These are phyloP conservation scores for Drosophila persimilis DNA, from an alignment of 1,140 invertebrate species.

Conservation along the genomic window DNA sequence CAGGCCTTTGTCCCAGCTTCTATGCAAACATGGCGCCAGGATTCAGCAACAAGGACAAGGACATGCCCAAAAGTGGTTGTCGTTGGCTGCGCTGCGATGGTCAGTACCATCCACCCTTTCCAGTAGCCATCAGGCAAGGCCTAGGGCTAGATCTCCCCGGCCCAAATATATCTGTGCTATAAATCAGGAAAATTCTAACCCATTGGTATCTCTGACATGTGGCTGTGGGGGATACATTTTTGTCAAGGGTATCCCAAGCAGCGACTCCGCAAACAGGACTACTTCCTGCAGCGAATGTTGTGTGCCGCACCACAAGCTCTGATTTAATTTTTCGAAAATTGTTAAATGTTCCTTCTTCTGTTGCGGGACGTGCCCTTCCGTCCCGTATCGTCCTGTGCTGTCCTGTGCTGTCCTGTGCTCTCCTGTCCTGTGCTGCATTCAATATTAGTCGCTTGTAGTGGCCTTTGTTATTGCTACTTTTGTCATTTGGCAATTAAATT, in stretches of 20 bases:
- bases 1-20: slow-evolving; percentile 19
- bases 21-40: slow-evolving; percentile 54
- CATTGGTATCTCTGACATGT: too few species aligned
- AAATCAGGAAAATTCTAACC: too few species aligned
- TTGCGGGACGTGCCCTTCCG: not conserved
- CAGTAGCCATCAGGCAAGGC: too few species aligned
- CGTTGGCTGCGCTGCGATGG: slow-evolving; percentile 53
- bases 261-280: not conserved
- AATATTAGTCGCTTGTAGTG: slow-evolving; percentile 75
- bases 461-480: slow-evolving; percentile 48
- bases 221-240: too few species aligned
- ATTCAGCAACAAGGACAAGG: slow-evolving; percentile 29
- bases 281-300: slow-evolving; percentile 69
- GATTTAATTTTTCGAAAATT: slow-evolving; percentile 71
- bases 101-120: not conserved
- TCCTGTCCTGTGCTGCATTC: slow-evolving; percentile 47
- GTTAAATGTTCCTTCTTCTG: slow-evolving; percentile 59
- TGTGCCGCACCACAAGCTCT: slow-evolving; percentile 61
- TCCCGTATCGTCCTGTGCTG: too few species aligned
- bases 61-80: slow-evolving; percentile 71
- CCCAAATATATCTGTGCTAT: too few species aligned
- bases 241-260: too few species aligned
- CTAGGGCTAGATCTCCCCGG: too few species aligned
- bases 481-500: slow-evolving; percentile 59
- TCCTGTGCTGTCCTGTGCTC: slow-evolving; percentile 1